A percentile compares a stretch with the other conserved stretches of the same genome.
These are phyloP conservation scores for Eristalis arbustorum DNA, from an alignment of 2,888 invertebrate species.

Conservation along the genomic window DNA sequence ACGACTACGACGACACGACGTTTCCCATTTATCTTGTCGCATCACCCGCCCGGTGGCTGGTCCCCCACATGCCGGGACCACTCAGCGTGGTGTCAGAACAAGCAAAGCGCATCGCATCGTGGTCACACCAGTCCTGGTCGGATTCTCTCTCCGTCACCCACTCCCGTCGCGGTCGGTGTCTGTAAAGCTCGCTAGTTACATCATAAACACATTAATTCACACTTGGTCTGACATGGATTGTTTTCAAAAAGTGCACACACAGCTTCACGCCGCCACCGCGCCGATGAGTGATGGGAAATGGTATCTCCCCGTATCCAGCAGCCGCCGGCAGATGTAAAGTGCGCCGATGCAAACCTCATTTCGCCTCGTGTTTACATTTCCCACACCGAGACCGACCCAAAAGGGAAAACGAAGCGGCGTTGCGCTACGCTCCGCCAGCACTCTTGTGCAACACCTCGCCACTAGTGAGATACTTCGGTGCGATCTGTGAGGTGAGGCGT, in stretches of 20 bases:
- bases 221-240: conserved; percentile 55
- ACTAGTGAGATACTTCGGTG: conserved; percentile 38
- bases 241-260: conserved; percentile 16
- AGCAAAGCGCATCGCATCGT: conserved; percentile 39
- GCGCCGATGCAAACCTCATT: conserved; percentile 33
- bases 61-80: neutral
- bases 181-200: conserved; percentile 58
- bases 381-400: conserved; percentile 58
- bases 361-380: conserved; percentile 58
- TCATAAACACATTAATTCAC: conserved; percentile 67
- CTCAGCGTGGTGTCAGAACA: conserved; percentile 37
- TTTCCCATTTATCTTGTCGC: no score
- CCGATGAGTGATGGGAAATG: conserved; percentile 45
- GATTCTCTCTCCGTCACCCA: neutral
- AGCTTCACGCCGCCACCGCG: neutral
- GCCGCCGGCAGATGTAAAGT: conserved; percentile 49
- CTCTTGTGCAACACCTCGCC: conserved; percentile 62
- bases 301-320: conserved; percentile 10
- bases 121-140: neutral
- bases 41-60: neutral
- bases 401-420: conserved; percentile 75
- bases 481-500: neutral
- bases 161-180: conserved; percentile 10
- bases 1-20: no score
- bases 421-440: conserved; percentile 73